phyloP scores from a whole-genome alignment of 2,113 vertebrate species.

The Amphiprion percula region DNA sequence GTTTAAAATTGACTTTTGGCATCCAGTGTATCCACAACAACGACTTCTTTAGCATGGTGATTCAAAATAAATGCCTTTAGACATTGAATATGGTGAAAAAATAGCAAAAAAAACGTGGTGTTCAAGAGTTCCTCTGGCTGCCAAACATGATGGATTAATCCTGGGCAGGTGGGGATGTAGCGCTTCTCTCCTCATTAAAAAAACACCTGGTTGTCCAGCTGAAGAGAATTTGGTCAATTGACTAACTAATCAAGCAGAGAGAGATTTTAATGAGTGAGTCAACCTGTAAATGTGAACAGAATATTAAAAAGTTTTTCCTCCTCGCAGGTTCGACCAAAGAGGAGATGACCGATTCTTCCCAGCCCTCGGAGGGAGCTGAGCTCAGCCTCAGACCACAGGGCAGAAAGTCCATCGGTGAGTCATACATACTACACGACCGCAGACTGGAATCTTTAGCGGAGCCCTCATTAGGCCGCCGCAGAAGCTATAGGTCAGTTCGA shows the following conservation, averaged over 20 bases:
- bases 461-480: constrained; percentile 27
- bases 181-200: too few species aligned
- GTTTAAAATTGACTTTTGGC: too few species aligned
- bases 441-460: constrained; percentile 23
- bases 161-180: too few species aligned
- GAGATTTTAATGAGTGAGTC: not conserved
- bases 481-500: constrained; percentile 42
- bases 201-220: too few species aligned
- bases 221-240: too few species aligned
- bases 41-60: too few species aligned
- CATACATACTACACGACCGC: constrained; percentile 20
- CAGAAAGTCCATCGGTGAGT: constrained; percentile 84
- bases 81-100: too few species aligned
- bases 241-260: not conserved
- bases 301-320: not conserved
- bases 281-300: not conserved
- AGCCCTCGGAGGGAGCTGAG: constrained; percentile 74
- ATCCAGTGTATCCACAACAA: too few species aligned
- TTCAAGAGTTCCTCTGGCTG: too few species aligned
- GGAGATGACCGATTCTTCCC: constrained; percentile 77
- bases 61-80: too few species aligned
- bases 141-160: too few species aligned
- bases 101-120: too few species aligned
- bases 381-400: constrained; percentile 78
- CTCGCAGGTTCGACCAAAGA: constrained; percentile 81